These are phyloP conservation scores for Penaeus japonicus DNA, from an alignment of 1,140 invertebrate species.

Conservation along the genomic window DNA sequence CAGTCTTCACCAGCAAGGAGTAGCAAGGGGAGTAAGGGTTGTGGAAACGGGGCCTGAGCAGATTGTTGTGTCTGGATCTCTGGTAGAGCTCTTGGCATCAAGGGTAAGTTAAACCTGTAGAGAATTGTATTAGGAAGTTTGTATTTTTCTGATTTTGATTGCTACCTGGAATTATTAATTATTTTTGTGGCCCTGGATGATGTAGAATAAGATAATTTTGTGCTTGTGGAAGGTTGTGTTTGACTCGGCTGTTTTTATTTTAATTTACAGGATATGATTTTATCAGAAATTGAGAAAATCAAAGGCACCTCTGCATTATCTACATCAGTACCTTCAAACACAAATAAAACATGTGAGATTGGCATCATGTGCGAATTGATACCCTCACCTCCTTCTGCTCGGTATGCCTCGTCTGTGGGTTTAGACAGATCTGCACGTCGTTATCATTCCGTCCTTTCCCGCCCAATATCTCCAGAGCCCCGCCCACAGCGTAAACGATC, in stretches of 20 bases:
- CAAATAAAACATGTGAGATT: slow-evolving; percentile 22
- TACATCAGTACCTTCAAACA: too few relatives aligned
- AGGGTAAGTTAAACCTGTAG: not conserved
- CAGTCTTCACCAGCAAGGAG: slow-evolving; percentile 30
- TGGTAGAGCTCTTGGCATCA: slow-evolving; percentile 37
- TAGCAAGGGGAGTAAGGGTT: slow-evolving; percentile 17
- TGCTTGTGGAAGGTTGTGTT: not conserved
- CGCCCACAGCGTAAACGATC: slow-evolving; percentile 10
- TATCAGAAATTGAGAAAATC: slow-evolving; percentile 32
- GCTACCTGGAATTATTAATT: not conserved
- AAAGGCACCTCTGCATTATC: not conserved
- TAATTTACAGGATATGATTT: slow-evolving; percentile 41
- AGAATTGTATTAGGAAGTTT: too few relatives aligned
- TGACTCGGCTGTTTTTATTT: too few relatives aligned
- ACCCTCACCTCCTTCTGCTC: slow-evolving; percentile 15
- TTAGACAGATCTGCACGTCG: slow-evolving; percentile 33
- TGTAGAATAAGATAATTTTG: not conserved
- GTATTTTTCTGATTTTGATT: too few relatives aligned
- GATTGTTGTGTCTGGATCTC: slow-evolving; percentile 28
- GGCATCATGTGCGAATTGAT: slow-evolving; percentile 44
- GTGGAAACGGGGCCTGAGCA: slow-evolving; percentile 21
- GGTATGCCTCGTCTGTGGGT: slow-evolving; percentile 25
- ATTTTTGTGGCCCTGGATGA: not conserved
- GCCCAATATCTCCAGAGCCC: slow-evolving; percentile 44
- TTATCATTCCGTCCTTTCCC: slow-evolving; percentile 48